Base-by-base conservation (phyloP, 2,113 vertebrate species). In the Phrynosoma blainvillii region DNA sequence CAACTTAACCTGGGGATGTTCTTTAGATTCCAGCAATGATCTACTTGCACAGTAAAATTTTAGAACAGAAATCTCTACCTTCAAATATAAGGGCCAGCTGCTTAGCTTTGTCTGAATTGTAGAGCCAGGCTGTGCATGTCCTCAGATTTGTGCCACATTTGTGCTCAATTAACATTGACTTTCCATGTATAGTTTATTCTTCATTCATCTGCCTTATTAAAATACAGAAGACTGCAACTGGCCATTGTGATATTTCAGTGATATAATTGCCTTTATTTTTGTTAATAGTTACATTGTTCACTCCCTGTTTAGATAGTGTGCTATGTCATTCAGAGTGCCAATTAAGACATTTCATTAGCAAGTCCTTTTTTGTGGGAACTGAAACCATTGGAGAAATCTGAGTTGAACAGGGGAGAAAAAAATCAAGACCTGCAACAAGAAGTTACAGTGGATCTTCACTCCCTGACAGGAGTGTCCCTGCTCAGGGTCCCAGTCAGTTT, bases 1-100 rank as follows among this genome's bases (percentile, higher is more conserved):
- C 94, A 95, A 65, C 83, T 92, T 92, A 87, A 94, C 84, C 82
- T 66, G 92, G 87, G 68, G 90, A 84, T 89, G 86, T 85, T 80
- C 74, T 92, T 89, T 30, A 89, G 91, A 94, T 93, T 93, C 84
- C 47, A 91, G 40, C 84, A 92, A 32, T 93, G 27, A 52, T 89
- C 40, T 30, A 23, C n/a, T 85, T 66, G 20, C 25, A 84, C 68
- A 92, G 87, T 68, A 79, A 89, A 88, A 62, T 30, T 47, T 68
- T 90, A 54, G 25, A 89, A 47, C 52, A 78, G n/a, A 90, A 76
- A 90, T 90, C 62, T 84, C 66, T 79, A 77, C 62, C 84, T 84
- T 85, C 30, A 70, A 79, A 90, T 81, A 56, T 0, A 7, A 23
- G 23, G 79, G 40, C 90, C 75, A 73, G 54, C 66, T 88, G 70